Evolutionary conservation across 2,113 vertebrate species (phyloP), one percentile per base, ranked within the genome.

Genomic region (Chaetodon trifascialis): DNA sequence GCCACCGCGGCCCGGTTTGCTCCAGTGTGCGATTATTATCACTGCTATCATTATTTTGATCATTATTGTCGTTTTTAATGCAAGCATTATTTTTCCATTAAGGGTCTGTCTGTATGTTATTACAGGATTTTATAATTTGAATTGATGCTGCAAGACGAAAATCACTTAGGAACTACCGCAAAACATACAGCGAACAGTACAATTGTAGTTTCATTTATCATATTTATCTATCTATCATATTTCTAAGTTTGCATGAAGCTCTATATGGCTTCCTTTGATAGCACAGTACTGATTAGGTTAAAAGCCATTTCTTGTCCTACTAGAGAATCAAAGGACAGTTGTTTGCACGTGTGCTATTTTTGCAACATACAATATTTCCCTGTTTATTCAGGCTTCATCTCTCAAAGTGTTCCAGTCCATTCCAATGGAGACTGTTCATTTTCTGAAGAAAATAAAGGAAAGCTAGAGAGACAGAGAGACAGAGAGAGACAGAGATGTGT

Each of bases 401-500:
- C 49, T 85, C 56, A 79, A 78, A 88, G 75, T 88, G 70, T 76
- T 73, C 38, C 74, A 68, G 60, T 85, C 54, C 59, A 74, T 77
- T 87, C 73, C 76, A 74, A 84, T 81, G 66, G 73, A 80, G 23
- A 64, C 67, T 77, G 63, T 81, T 88, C 81, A 82, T 81, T 91
- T 86, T 82, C 66, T 80, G 60, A 38, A 46, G 56, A 75, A 58
- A 59, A 62, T 64, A n/a, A 72, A 73, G 7, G 38, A 70, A 65
- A 79, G 59, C 23, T 6, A 34, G 23, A 83, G 73, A 64, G 30
- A 30, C 54, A 56, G 64, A 74, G 40, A 42, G 40, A 42, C 3
- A 78, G 64, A 44, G 82, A 84, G 80, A 87, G 85, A 89, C 7
- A 78, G 85, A 88, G 86, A 87, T 74, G 86, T 90, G 90, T 74